Base-by-base conservation (phyloP, 2,113 vertebrate species). In the Stigmatopora nigra region DNA sequence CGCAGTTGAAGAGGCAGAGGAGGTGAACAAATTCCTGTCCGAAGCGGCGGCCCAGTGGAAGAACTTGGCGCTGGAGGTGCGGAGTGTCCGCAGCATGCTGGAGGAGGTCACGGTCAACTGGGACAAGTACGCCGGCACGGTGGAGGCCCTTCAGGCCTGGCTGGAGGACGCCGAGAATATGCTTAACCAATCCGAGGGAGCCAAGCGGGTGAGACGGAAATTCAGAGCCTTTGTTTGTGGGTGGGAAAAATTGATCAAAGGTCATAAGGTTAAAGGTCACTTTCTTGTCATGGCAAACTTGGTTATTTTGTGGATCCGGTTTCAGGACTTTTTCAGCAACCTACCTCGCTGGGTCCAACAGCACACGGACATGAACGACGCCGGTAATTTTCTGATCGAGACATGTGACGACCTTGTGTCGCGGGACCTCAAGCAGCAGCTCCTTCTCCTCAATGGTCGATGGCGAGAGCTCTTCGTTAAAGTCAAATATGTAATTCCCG, bases 341-440 rank as follows among this genome's bases (percentile, higher is more conserved):
- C 77, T 92, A 20, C 85, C 89, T 20, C 86, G 90, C 78, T 92
- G 90, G 96, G 96, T 99, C 65, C 94, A 96, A 75, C 95, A 98
- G 76, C 97, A 99, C 74, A 92, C 92, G 71, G 91, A 93, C 76
- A 98, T 99, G 97, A 99, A 99, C 2, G 97, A 99, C 52, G 92
- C 97, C 3, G 97, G 97, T 41, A 99, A 99, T 87, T 99, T 99
- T 75, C 92, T 99, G 1, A 98, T 99, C 17, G 96, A 98, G 86
- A 97, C 96, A 0, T 98, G 95, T 16, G 94, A 98, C 49, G 96
- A 98, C n/a, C 90, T 91, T 0, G 92, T 99, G 62, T 99, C 97
- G 22, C 91, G 94, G 46, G 96, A 99, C 65, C 91, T 99, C 17
- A 99, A 98, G 71, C 97, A 99, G 82, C 97, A 99, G 59, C 87